Conservation (phyloP, 2,888 invertebrate genomes). For the Campoplex nolae region DNA sequence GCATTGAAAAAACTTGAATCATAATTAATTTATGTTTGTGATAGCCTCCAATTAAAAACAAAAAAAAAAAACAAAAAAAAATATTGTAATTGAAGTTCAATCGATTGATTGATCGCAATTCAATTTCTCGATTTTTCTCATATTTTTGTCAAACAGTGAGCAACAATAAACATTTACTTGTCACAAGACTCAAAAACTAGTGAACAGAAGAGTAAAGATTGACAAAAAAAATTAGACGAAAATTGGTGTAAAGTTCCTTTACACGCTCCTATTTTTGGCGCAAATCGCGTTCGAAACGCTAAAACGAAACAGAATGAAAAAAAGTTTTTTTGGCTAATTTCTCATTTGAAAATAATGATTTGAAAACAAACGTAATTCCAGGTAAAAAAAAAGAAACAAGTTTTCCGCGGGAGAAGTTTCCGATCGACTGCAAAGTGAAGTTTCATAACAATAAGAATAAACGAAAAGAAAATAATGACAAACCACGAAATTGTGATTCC, state of each 20-base stretch:
- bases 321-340: not conserved
- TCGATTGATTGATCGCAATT: not conserved
- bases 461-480: conserved; percentile 24
- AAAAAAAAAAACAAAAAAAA: no score
- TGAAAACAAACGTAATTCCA: conserved; percentile 26
- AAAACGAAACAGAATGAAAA: not conserved
- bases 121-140: not conserved
- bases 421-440: conserved; percentile 48
- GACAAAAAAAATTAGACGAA: not conserved
- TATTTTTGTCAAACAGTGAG: not conserved
- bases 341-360: conserved; percentile 15
- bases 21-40: no score
- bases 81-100: not conserved
- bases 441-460: conserved; percentile 19
- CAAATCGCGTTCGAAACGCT: conserved; percentile 16
- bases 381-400: conserved; percentile 26
- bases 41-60: no score
- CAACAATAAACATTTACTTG: not conserved
- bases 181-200: no score
- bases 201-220: not conserved
- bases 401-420: conserved; percentile 10
- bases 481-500: conserved; percentile 59
- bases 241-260: conserved; percentile 49
- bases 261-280: conserved; percentile 3
- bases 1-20: not conserved